Base-by-base conservation (phyloP, 2,113 vertebrate genomes). In the Holacanthus passer region DNA sequence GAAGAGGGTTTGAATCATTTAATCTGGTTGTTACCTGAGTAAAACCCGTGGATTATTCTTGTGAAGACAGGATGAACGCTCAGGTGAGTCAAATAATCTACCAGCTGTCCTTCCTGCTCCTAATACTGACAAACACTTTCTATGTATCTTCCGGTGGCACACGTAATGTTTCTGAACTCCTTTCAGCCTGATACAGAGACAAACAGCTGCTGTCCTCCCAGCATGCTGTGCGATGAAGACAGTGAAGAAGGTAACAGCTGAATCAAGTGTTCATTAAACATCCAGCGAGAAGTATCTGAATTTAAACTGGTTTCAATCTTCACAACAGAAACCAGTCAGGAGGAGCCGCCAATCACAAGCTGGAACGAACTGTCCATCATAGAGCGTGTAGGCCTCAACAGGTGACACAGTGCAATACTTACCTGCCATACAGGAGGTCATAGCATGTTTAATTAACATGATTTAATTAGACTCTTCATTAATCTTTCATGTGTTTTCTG, bases 301-400 rank as follows among this genome's bases (percentile, higher is more conserved):
- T 39, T 47, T 45, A 35, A 68, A 50, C 27, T 70, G 45, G 20
- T 58, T 56, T 69, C 20, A 32, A 2, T 66, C 1, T 85, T 59
- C 31, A 24, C 41, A 43, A 68, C 86, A 96, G 95, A 94, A 50
- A 87, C 74, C 70, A 83, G 77, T 24, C 76, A 59, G 0, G 94
- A 95, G 43, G 94, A 95, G 37, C n/a, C 9, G 0, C 73, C 90
- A 9, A 27, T 70, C 55, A 59, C 48, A 2, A 88, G 86, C 20
- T 92, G 92, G 87, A 91, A 86, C 0, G 95, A 96, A n/a, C 71
- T 95, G 58, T 94, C 94, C 0, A 95, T 95, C 79, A 90, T 96
- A 73, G 95, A 97, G 75, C 93, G 94, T 0, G 86, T 96, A 0
- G 95, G 96, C 60, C 89, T 96, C 74, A 94, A 94, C 83, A 95